These are phyloP conservation scores for Octonoba sinensis DNA, from an alignment of 2,888 invertebrate genomes.

Conservation along the genomic window DNA sequence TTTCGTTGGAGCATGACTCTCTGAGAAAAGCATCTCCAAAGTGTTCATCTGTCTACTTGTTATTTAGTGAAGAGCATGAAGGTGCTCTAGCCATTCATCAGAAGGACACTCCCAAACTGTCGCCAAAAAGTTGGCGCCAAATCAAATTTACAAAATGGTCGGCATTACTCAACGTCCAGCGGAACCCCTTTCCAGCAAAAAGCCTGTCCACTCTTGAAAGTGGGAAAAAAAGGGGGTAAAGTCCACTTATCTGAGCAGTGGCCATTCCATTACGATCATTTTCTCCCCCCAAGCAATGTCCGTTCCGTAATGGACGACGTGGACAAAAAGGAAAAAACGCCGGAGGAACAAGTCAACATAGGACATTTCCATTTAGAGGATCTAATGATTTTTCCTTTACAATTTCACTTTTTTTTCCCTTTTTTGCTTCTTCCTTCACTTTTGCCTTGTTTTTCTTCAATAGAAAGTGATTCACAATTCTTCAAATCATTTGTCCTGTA, in stretches of 20 bases:
- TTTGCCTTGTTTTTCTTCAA: background rate
- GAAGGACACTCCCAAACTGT: slow-evolving; percentile 27
- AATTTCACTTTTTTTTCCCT: slow-evolving; percentile 4
- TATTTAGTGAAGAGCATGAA: slow-evolving; percentile 10
- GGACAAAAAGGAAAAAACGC: slow-evolving; percentile 20
- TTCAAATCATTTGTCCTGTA: slow-evolving; percentile 14
- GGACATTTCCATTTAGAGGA: slow-evolving; percentile 15
- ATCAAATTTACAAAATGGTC: slow-evolving; percentile 25
- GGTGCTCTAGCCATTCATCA: slow-evolving; percentile 10
- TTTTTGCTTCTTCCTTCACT: background rate
- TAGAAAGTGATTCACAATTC: slow-evolving; percentile 18
- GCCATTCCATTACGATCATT: slow-evolving; percentile 27
- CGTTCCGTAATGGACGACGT: slow-evolving; percentile 14
- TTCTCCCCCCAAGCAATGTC: background rate
- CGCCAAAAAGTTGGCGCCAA: slow-evolving; percentile 31
- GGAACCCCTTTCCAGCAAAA: slow-evolving; percentile 18
- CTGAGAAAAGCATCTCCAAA: background rate
- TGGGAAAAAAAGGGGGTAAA: slow-evolving; percentile 26
- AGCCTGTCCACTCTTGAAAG: slow-evolving; percentile 13
- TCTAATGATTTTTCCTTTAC: slow-evolving; percentile 24
- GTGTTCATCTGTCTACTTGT: slow-evolving; percentile 3
- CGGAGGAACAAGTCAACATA: slow-evolving; percentile 10
- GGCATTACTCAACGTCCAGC: slow-evolving; percentile 27
- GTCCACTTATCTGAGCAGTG: slow-evolving; percentile 21
- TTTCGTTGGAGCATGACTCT: background rate